phyloP scores from a whole-genome alignment of 1,140 invertebrate species.

The Protaetia brevitarsis region DNA sequence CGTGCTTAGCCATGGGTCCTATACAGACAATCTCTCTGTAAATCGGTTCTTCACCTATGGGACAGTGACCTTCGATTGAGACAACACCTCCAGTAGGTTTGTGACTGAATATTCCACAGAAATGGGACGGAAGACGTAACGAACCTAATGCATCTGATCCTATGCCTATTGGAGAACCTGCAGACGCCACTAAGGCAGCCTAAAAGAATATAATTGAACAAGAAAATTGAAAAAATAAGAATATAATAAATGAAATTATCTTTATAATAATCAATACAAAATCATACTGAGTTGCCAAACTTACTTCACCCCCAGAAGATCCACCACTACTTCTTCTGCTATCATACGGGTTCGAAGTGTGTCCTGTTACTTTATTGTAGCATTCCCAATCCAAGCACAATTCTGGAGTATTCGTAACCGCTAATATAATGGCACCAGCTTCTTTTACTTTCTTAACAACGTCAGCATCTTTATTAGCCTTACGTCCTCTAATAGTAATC shows the following conservation, averaged over 20 bases:
- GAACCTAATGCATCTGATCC: slow-evolving; percentile 85
- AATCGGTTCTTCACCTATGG: slow-evolving; percentile 17
- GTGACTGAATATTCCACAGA: slow-evolving; percentile 83
- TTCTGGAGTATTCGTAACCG: slow-evolving; percentile 90
- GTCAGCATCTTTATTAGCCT: slow-evolving; percentile 67
- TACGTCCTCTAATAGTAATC: slow-evolving; percentile 41
- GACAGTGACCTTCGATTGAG: slow-evolving; percentile 53
- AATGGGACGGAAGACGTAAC: slow-evolving; percentile 78
- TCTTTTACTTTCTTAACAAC: slow-evolving; percentile 64
- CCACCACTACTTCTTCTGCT: slow-evolving; percentile 69
- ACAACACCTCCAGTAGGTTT: slow-evolving; percentile 67
- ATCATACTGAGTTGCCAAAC: not conserved
- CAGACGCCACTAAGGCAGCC: slow-evolving; percentile 13
- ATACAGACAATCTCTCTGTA: slow-evolving; percentile 55
- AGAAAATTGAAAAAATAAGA: too few species aligned
- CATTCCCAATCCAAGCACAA: slow-evolving; percentile 89
- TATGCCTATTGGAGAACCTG: slow-evolving; percentile 59
- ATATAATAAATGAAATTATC: not conserved
- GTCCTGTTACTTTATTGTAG: slow-evolving; percentile 81
- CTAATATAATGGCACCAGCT: slow-evolving; percentile 82
- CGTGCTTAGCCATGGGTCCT: slow-evolving; percentile 81
- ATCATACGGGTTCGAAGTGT: slow-evolving; percentile 88
- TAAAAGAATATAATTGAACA: slow-evolving; percentile 29
- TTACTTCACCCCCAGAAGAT: slow-evolving; percentile 73
- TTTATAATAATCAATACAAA: too few species aligned